phyloP scores from a whole-genome alignment of 92 coral and sea anemone genomes.

The Porites divaricata region DNA sequence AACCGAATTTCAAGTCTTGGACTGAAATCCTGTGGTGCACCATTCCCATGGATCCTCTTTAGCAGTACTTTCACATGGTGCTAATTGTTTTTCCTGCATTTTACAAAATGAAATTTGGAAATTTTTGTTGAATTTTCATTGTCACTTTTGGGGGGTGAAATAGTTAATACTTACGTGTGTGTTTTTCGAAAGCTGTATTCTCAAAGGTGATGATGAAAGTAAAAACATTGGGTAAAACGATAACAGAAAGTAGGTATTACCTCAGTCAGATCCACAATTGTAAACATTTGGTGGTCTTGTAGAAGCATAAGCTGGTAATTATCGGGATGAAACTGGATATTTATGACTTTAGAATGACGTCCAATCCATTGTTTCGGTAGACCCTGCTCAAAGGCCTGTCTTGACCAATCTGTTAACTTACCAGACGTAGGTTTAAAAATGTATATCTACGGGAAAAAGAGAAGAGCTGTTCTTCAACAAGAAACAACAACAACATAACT shows the following conservation, averaged over 20 bases:
- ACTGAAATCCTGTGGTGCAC: too few relatives aligned
- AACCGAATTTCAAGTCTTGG: too few relatives aligned
- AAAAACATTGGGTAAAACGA: not conserved
- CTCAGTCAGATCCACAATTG: slow-evolving; percentile 81
- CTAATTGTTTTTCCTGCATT: too few relatives aligned
- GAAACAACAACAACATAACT: not conserved
- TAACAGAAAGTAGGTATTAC: slow-evolving; percentile 29
- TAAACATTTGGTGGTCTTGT: slow-evolving; percentile 73
- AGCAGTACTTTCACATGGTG: too few relatives aligned
- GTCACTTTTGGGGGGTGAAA: too few relatives aligned
- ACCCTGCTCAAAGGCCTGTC: slow-evolving; percentile 69
- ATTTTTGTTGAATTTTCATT: too few relatives aligned
- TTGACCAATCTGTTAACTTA: slow-evolving; percentile 88
- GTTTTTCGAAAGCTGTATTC: too few relatives aligned
- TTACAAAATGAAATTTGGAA: too few relatives aligned
- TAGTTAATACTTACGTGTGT: too few relatives aligned
- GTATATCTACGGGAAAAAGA: slow-evolving; percentile 55
- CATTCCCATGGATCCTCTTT: too few relatives aligned
- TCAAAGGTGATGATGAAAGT: not conserved
- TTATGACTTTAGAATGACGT: slow-evolving; percentile 66
- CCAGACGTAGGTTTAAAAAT: slow-evolving; percentile 69
- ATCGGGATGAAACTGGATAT: slow-evolving; percentile 73
- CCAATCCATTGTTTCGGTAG: slow-evolving; percentile 85
- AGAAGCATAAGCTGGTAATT: slow-evolving; percentile 74
- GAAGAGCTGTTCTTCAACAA: not conserved